These are phyloP conservation scores for Sinocyclocheilus anophthalmus DNA, from an alignment of 2,113 vertebrate genomes.

Conservation along the genomic window DNA sequence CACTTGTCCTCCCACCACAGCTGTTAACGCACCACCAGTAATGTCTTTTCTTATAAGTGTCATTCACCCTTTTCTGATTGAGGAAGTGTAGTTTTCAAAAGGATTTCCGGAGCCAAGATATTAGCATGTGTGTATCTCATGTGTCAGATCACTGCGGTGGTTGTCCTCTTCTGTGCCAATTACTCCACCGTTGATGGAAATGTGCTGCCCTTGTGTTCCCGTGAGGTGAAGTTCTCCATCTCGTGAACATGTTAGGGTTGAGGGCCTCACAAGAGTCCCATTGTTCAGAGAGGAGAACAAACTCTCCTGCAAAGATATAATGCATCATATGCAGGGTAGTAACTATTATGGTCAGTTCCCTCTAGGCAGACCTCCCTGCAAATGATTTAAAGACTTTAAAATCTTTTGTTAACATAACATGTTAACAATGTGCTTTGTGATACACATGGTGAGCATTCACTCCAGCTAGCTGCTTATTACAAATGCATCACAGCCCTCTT, in stretches of 20 bases:
- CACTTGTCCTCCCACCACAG: background rate
- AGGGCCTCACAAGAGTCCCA: slow-evolving; percentile 30
- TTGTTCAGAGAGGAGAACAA: slow-evolving; percentile 39
- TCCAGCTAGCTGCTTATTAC: background rate
- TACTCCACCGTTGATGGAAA: slow-evolving; percentile 43
- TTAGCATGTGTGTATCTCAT: background rate
- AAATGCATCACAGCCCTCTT: background rate
- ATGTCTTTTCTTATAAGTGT: background rate
- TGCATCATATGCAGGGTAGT: background rate
- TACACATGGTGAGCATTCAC: slow-evolving; percentile 4
- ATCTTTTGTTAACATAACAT: background rate
- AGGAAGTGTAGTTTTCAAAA: slow-evolving; percentile 15
- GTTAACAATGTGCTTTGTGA: slow-evolving; percentile 9
- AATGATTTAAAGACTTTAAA: slow-evolving; percentile 7
- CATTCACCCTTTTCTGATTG: background rate
- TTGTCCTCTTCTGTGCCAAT: slow-evolving; percentile 20
- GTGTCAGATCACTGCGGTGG: background rate
- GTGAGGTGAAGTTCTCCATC: slow-evolving; percentile 19
- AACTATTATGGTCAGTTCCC: slow-evolving; percentile 10
- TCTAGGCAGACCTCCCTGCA: background rate
- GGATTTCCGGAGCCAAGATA: background rate
- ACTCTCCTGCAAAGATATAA: slow-evolving; percentile 14
- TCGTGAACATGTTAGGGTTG: background rate
- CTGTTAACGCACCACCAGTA: background rate
- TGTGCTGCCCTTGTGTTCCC: slow-evolving; percentile 43